Conservation (phyloP, 2,113 vertebrate genomes). For the Trematomus loennbergii region DNA sequence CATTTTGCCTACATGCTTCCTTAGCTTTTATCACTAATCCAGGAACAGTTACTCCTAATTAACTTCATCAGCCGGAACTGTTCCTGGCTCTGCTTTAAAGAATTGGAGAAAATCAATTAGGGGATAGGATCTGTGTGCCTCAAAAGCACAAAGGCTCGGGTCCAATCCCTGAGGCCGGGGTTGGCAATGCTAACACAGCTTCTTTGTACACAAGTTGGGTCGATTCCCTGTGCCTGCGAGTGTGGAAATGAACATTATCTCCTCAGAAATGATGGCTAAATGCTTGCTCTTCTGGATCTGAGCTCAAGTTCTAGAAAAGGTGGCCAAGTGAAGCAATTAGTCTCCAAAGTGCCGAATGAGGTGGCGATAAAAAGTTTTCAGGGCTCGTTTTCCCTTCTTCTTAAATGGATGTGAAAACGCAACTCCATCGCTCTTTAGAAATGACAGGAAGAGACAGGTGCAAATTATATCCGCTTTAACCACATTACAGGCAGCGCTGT, state of each 20-base stretch:
- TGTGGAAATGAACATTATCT: constrained; percentile 40
- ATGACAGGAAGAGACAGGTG: constrained; percentile 57
- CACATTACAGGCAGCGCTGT: constrained; percentile 48
- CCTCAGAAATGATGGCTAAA: constrained; percentile 39
- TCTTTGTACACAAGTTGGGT: constrained; percentile 21
- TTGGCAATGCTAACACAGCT: constrained; percentile 28
- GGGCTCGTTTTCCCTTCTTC: constrained; percentile 11
- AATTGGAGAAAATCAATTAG: constrained; percentile 55
- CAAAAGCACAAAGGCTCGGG: constrained; percentile 35
- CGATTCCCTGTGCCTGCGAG: constrained; percentile 9
- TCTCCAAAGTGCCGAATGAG: constrained; percentile 16
- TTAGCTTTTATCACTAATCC: constrained; percentile 65
- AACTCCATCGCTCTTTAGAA: constrained; percentile 34
- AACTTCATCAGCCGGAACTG: constrained; percentile 53
- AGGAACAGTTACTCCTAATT: constrained; percentile 68
- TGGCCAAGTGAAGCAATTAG: constrained; percentile 40
- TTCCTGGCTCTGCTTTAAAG: constrained; percentile 54
- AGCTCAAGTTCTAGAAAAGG: constrained; percentile 13
- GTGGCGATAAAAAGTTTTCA: constrained; percentile 22
- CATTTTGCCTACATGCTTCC: constrained; percentile 48
- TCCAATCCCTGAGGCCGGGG: constrained; percentile 25
- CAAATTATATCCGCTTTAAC: constrained; percentile 65
- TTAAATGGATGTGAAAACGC: constrained; percentile 31
- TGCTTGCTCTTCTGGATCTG: constrained; percentile 24
- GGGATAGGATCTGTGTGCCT: constrained; percentile 51